phyloP scores from a whole-genome alignment of 2,888 invertebrate genomes.

The Baronia brevicornis region DNA sequence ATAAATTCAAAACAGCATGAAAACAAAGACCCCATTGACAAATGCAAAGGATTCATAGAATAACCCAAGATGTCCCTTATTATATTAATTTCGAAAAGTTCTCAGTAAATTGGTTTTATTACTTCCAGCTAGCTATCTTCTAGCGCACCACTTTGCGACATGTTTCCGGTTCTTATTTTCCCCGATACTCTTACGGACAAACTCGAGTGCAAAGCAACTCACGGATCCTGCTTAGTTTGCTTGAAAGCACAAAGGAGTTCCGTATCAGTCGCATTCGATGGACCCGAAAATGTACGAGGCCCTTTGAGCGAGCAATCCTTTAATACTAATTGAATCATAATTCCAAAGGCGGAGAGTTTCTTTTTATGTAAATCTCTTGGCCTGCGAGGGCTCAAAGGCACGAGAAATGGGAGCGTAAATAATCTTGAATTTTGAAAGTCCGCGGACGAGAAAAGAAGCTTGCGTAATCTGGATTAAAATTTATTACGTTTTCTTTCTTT shows the following conservation, averaged over 20 bases:
- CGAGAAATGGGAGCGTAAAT: constrained; percentile 52
- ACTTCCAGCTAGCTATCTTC: constrained; percentile 9
- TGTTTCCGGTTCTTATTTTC: constrained; percentile 48
- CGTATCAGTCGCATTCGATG: constrained; percentile 46
- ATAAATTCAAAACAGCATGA: too few species aligned
- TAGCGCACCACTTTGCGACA: constrained; percentile 22
- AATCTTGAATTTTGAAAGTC: constrained; percentile 55
- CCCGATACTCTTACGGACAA: constrained; percentile 49
- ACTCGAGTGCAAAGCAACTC: constrained; percentile 47
- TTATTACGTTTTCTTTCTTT: constrained; percentile 39
- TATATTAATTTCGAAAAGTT: too few species aligned
- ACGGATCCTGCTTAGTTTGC: constrained; percentile 63
- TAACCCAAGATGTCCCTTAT: too few species aligned
- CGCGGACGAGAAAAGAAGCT: constrained; percentile 36
- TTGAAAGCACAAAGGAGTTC: constrained; percentile 64
- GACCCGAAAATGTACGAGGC: constrained; percentile 66
- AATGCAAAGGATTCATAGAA: too few species aligned
- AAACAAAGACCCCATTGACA: too few species aligned
- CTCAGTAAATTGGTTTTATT: constrained; percentile 2
- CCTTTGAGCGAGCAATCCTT: constrained; percentile 70
- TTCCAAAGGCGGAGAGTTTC: constrained; percentile 68
- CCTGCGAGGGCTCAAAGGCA: constrained; percentile 53
- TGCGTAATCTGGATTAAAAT: constrained; percentile 50
- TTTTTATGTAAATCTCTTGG: constrained; percentile 72
- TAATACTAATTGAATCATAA: constrained; percentile 76